Evolutionary conservation across 2,113 vertebrate genomes (phyloP).

Genomic region (Perognathus longimembris): DNA sequence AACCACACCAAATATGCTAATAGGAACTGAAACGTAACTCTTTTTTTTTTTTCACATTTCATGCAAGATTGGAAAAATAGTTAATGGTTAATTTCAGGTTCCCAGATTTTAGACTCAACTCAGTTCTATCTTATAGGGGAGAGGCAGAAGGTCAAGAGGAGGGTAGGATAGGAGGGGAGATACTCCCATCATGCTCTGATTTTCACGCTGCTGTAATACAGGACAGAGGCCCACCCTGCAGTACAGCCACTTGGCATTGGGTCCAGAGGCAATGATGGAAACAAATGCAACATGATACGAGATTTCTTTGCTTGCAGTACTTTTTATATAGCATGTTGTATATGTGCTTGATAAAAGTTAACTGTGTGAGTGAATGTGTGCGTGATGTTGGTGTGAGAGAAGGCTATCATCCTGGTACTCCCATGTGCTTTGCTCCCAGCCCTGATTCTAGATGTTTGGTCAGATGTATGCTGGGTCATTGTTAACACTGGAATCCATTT

Average conservation of each 20-base stretch:
- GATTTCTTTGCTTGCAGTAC: neutral
- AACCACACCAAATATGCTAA: neutral
- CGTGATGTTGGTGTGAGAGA: neutral
- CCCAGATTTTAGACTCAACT: neutral
- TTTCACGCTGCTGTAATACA: neutral
- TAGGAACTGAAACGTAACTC: neutral
- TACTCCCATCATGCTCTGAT: neutral
- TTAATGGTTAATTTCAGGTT: slow-evolving; percentile 36
- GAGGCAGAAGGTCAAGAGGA: neutral
- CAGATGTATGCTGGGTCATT: neutral
- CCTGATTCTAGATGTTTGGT: neutral
- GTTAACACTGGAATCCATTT: neutral
- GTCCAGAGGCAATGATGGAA: neutral
- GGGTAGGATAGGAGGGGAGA: neutral
- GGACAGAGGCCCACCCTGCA: too few species aligned
- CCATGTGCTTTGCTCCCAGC: too few species aligned
- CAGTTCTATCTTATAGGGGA: neutral
- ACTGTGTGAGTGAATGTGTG: neutral
- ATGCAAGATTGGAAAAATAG: slow-evolving; percentile 36
- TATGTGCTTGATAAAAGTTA: neutral
- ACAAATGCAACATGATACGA: neutral
- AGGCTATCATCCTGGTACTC: neutral
- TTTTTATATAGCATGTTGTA: neutral
- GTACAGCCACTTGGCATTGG: neutral
- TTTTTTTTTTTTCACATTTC: neutral